phyloP scores from a whole-genome alignment of 2,113 vertebrate species.

The Catharus fuscescens region DNA sequence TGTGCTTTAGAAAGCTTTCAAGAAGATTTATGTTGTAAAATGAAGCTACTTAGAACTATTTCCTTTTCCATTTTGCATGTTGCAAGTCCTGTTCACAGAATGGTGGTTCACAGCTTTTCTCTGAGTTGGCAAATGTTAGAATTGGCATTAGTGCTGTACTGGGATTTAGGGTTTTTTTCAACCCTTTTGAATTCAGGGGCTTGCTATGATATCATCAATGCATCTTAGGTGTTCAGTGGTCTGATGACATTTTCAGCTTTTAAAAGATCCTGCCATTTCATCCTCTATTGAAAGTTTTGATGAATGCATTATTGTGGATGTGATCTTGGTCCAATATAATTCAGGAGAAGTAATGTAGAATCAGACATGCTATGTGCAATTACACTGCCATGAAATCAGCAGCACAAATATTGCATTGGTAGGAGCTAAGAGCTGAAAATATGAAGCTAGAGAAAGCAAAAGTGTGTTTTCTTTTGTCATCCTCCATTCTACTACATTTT shows the following conservation, averaged over 20 bases:
- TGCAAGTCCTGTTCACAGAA: background rate
- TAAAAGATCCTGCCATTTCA: background rate
- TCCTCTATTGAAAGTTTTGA: background rate
- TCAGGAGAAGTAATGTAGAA: background rate
- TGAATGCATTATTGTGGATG: background rate
- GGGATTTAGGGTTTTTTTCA: background rate
- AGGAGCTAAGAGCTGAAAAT: background rate
- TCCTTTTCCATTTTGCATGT: background rate
- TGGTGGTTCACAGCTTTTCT: background rate
- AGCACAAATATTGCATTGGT: background rate
- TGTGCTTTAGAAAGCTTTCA: background rate
- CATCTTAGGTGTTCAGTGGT: background rate
- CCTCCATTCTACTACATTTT: background rate
- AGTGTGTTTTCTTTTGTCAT: background rate
- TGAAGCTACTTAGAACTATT: background rate
- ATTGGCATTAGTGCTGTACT: background rate
- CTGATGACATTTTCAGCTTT: background rate
- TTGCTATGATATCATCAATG: background rate
- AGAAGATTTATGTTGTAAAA: background rate
- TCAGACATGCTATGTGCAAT: background rate
- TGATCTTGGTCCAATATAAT: background rate
- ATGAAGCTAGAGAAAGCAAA: background rate
- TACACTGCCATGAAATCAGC: background rate
- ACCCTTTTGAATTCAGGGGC: background rate
- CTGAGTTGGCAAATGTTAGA: background rate